Base-by-base conservation (phyloP, 1,140 invertebrate species). In the Apis laboriosa region DNA sequence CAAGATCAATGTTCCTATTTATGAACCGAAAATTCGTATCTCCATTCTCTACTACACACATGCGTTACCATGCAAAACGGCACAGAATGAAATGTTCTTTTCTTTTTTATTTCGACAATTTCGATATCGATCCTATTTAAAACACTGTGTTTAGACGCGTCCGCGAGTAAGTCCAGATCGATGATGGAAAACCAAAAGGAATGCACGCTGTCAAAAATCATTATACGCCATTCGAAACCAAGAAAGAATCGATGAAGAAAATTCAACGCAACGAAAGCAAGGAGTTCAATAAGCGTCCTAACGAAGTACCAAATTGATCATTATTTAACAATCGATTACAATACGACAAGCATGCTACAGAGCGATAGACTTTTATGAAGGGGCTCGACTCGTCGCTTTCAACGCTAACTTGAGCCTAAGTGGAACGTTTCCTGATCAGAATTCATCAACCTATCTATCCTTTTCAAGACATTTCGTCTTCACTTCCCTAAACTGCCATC, bases 331-430 rank as follows among this genome's bases (percentile, higher is more conserved):
- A 58, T 67, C 64, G 55, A 51, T 71, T 68, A 68, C 63, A 73
- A 55, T 77, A 83, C 71, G 85, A 56, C 76, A 87, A 87, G 80
- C 86, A 87, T 87, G 82, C 86, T 87, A 87, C 85, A 77, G 81
- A 87, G 77, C 77, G 56, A 78, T 71, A 74, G 85, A 87, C 13
- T 84, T 60, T 76, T 67, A 71, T 60, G 72, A 77, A 55, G 76
- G 77, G 86, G 86, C 86, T 88, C 86, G 86, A 88, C 86, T 88
- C 86, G 86, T 87, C 86, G 86, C n/a, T 74, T 74, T n/a, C 1
- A 55, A 55, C 51, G 56, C 21, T 74, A 74, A 74, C 70, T 53
- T 24, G 8, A 28, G 24, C 70, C 70, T 72, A 19, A 72, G 70
- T 49, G 53, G 21, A n/a, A 55, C 12, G 7, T 72, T 19, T 55